Percentiles rank a stretch among this genome's conserved stretches.
These are phyloP conservation scores for Ophion ellenae DNA, from an alignment of 2,888 invertebrate species.

Conservation along the genomic window DNA sequence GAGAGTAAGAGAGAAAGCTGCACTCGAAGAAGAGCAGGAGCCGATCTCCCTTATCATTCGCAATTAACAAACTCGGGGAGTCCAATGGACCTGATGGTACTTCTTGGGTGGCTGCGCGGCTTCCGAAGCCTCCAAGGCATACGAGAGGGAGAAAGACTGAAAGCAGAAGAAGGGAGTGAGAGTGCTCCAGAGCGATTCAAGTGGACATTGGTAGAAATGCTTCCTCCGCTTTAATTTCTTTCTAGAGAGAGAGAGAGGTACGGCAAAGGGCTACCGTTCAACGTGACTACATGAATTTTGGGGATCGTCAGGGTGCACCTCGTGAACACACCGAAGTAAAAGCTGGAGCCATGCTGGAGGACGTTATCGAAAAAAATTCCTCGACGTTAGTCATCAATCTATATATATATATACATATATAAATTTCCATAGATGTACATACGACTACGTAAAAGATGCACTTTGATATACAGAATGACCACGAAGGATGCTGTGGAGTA, in stretches of 20 bases:
- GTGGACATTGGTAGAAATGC: slow-evolving; percentile 65
- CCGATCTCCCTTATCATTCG: slow-evolving; percentile 73
- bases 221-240: slow-evolving; percentile 36
- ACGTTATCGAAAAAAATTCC: slow-evolving; percentile 63
- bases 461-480: not conserved
- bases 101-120: slow-evolving; percentile 78
- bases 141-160: slow-evolving; percentile 8
- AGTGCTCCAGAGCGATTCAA: slow-evolving; percentile 19
- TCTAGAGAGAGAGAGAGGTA: slow-evolving; percentile 9
- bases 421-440: slow-evolving; percentile 1
- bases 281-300: slow-evolving; percentile 63
- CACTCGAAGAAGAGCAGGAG: slow-evolving; percentile 48
- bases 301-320: slow-evolving; percentile 17
- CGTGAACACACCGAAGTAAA: slow-evolving; percentile 55
- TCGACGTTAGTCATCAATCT: slow-evolving; percentile 57
- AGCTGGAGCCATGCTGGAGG: slow-evolving; percentile 23
- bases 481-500: slow-evolving; percentile 5
- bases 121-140: slow-evolving; percentile 45
- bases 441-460: not conserved
- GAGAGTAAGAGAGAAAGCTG: slow-evolving; percentile 59
- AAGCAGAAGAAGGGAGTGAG: not conserved
- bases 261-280: slow-evolving; percentile 59
- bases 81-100: slow-evolving; percentile 66
- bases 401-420: slow-evolving; percentile 41
- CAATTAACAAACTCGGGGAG: slow-evolving; percentile 79